A percentile compares a stretch with the other conserved stretches of the same genome.
Conservation (phyloP, 2,888 invertebrate genomes). For the Strigamia transsilvanica region DNA sequence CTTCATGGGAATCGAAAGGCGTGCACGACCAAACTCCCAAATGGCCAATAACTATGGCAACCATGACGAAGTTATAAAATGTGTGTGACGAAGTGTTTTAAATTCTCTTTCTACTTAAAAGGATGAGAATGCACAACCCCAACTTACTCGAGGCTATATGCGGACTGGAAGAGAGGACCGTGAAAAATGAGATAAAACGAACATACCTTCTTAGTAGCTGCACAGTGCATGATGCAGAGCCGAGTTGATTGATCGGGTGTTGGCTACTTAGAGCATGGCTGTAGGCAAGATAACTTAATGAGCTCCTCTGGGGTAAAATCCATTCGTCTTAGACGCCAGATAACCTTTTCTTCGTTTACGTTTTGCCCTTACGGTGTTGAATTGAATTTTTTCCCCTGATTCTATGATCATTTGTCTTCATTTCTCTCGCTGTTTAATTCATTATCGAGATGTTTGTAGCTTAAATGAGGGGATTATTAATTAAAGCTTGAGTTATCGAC, state of each 20-base stretch:
- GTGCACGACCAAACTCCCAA: slow-evolving; percentile 2
- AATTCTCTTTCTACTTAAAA: not conserved
- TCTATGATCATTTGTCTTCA: slow-evolving; percentile 7
- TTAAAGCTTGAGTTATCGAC: slow-evolving; percentile 3
- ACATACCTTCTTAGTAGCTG: not conserved
- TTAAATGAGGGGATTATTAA: not conserved
- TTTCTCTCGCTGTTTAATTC: slow-evolving; percentile 5
- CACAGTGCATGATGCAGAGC: not conserved
- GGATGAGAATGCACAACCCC: not conserved
- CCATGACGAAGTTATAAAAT: not conserved
- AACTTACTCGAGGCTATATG: not conserved
- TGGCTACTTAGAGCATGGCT: slow-evolving; percentile 5
- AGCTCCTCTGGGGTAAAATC: slow-evolving; percentile 31
- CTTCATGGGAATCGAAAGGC: not conserved
- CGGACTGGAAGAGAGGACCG: not conserved
- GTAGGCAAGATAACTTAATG: slow-evolving; percentile 27
- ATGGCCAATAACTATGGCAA: not conserved
- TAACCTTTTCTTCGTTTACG: slow-evolving; percentile 32
- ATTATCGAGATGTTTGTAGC: slow-evolving; percentile 19
- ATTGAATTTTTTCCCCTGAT: slow-evolving; percentile 9
- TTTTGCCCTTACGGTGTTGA: slow-evolving; percentile 10
- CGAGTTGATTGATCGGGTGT: slow-evolving; percentile 23
- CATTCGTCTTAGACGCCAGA: slow-evolving; percentile 16
- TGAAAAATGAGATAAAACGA: slow-evolving; percentile 21
- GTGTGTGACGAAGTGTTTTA: not conserved